Percentiles rank a stretch among this genome's conserved stretches.
Evolutionary conservation across 2,113 vertebrate genomes (phyloP).

Genomic region (Antidorcas marsupialis): DNA sequence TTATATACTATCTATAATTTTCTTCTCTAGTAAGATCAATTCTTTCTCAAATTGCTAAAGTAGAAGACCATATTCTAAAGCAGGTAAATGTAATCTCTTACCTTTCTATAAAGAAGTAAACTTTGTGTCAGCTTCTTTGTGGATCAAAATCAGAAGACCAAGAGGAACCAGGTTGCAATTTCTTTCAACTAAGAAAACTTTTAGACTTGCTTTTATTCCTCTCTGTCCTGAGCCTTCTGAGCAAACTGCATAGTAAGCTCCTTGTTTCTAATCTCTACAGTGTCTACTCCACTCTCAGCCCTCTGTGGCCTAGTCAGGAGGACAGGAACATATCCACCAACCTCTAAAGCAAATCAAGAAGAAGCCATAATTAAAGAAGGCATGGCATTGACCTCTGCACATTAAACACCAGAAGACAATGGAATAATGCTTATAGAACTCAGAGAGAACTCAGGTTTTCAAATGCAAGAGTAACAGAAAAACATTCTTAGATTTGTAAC

Average conservation of each 20-base stretch:
- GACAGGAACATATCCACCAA: conserved; percentile 22
- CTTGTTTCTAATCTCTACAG: conserved; percentile 40
- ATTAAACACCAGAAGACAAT: background rate
- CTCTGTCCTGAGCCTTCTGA: conserved; percentile 52
- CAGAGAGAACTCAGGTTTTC: background rate
- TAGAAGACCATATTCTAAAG: background rate
- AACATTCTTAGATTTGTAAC: background rate
- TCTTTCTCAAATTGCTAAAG: background rate
- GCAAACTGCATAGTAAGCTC: background rate
- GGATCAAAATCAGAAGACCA: conserved; percentile 45
- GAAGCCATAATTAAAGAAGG: conserved; percentile 40
- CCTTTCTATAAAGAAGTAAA: conserved; percentile 63
- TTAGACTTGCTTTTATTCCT: conserved; percentile 44
- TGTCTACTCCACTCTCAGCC: conserved; percentile 45
- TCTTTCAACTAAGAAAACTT: conserved; percentile 47
- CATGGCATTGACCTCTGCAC: background rate
- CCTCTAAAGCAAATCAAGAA: conserved; percentile 39
- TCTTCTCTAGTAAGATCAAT: background rate
- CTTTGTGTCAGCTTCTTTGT: conserved; percentile 46
- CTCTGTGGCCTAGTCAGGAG: conserved; percentile 44
- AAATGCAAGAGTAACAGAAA: background rate
- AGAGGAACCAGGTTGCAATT: conserved; percentile 51
- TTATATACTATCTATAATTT: background rate
- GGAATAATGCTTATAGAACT: background rate
- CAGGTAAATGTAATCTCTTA: conserved; percentile 45